Evolutionary conservation across 2,113 vertebrate genomes (phyloP).

Genomic region (Patagioenas fasciata): DNA sequence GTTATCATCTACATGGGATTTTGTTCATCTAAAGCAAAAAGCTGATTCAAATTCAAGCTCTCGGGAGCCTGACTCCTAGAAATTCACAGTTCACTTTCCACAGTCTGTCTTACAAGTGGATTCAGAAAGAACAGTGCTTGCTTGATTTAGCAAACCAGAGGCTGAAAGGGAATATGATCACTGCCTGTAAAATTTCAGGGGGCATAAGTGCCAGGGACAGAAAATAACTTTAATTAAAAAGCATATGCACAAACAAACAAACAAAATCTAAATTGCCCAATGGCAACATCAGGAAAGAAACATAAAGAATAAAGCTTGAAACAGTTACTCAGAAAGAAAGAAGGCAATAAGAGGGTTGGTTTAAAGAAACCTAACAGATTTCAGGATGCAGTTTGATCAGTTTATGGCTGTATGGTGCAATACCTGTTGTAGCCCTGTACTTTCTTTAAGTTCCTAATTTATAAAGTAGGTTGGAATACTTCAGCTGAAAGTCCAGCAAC

Average conservation of each 20-base stretch:
- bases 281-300: background rate
- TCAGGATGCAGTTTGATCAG: background rate
- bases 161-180: background rate
- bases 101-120: background rate
- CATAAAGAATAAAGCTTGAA: background rate
- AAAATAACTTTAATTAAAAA: slow-evolving; percentile 56
- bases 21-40: background rate
- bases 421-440: background rate
- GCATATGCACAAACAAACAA: background rate
- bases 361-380: background rate
- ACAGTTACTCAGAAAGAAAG: background rate
- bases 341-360: background rate
- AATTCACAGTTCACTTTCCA: slow-evolving; percentile 33
- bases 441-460: background rate
- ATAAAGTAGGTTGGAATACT: background rate
- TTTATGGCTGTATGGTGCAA: background rate
- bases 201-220: background rate
- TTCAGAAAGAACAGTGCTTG: background rate
- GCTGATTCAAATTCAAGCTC: background rate
- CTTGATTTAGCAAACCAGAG: background rate
- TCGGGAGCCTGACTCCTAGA: background rate
- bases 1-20: background rate
- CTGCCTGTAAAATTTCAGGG: slow-evolving; percentile 12
- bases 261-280: background rate
- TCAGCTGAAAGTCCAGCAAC: background rate